These are phyloP conservation scores for Ptychoptera contaminata DNA, from an alignment of 2,888 invertebrate genomes.

Conservation along the genomic window DNA sequence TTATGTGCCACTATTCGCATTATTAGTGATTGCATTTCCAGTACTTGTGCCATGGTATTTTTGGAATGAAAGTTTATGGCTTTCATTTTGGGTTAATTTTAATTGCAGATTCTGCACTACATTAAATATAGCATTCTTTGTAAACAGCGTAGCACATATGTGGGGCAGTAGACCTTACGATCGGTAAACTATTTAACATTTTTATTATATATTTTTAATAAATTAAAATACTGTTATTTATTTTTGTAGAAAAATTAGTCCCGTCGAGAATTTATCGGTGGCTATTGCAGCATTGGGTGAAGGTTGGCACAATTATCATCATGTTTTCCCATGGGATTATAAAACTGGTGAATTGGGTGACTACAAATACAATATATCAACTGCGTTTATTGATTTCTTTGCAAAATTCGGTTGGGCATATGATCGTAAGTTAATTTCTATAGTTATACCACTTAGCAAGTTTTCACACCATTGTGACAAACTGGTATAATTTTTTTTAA, in stretches of 20 bases:
- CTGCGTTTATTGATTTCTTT: slow-evolving; percentile 63
- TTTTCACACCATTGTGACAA: too few species aligned
- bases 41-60: slow-evolving; percentile 62
- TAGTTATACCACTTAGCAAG: not conserved
- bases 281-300: slow-evolving; percentile 64
- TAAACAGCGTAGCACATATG: slow-evolving; percentile 90
- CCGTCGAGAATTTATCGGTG: slow-evolving; percentile 55
- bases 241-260: slow-evolving; percentile 45
- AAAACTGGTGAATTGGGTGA: slow-evolving; percentile 50
- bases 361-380: slow-evolving; percentile 53
- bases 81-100: slow-evolving; percentile 72
- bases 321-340: slow-evolving; percentile 56
- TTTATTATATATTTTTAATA: not conserved
- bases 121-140: slow-evolving; percentile 82
- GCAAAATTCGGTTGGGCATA: slow-evolving; percentile 69
- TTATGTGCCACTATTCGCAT: slow-evolving; percentile 52
- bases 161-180: slow-evolving; percentile 90
- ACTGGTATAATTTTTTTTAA: not conserved
- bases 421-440: slow-evolving; percentile 38
- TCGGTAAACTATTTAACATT: slow-evolving; percentile 35
- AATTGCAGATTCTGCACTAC: slow-evolving; percentile 69
- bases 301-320: slow-evolving; percentile 75
- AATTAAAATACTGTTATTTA: not conserved
- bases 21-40: slow-evolving; percentile 52
- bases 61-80: slow-evolving; percentile 67